A percentile compares a stretch with the other conserved stretches of the same genome.
Evolutionary conservation across 2,797 vertebrate genomes (phyloP).

Genomic region (Vipera ursinii): DNA sequence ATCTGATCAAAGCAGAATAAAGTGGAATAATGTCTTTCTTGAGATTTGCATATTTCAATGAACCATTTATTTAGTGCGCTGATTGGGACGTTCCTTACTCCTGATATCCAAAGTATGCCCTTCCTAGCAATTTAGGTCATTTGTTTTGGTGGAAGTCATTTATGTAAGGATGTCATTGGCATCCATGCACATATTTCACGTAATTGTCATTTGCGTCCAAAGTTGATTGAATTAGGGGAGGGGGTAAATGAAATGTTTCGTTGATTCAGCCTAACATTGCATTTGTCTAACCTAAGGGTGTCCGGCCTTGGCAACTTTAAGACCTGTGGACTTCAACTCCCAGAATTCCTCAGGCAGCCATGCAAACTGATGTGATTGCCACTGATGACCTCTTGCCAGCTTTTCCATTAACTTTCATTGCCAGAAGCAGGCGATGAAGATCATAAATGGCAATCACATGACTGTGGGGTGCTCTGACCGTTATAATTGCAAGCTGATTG

Average conservation of each 20-base stretch:
- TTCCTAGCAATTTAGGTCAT: neutral
- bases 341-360: neutral
- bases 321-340: neutral
- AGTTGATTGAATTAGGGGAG: neutral
- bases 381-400: neutral
- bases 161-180: neutral
- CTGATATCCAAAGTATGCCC: neutral
- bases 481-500: neutral
- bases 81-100: neutral
- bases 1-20: neutral
- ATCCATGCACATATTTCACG: neutral
- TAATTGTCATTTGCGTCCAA: neutral
- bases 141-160: neutral
- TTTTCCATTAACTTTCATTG: neutral
- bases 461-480: neutral
- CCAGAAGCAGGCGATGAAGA: neutral
- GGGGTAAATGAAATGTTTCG: neutral
- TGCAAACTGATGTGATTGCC: neutral
- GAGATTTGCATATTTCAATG: neutral
- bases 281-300: neutral
- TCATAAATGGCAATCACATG: neutral
- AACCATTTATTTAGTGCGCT: neutral
- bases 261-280: neutral
- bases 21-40: neutral
- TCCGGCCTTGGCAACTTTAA: too few relatives aligned